Conservation (phyloP, 2,888 invertebrate genomes). For the Linyphia triangularis region DNA sequence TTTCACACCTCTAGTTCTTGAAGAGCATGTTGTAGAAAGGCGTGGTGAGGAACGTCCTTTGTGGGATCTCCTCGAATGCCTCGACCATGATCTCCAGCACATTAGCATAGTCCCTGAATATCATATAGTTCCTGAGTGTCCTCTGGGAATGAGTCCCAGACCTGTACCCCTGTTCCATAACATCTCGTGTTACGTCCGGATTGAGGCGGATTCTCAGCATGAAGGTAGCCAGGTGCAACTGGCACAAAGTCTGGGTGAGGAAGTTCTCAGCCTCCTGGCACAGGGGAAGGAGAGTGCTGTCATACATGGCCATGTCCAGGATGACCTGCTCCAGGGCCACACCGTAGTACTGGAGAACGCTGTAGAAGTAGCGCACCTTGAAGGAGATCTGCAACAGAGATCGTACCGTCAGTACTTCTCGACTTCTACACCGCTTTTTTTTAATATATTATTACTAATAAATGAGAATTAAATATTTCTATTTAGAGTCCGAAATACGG, state of each 20-base stretch:
- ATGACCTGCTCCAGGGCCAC: slow-evolving; percentile 86
- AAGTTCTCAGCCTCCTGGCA: slow-evolving; percentile 84
- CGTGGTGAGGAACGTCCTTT: slow-evolving; percentile 31
- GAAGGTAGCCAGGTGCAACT: slow-evolving; percentile 84
- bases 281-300: slow-evolving; percentile 81
- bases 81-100: slow-evolving; percentile 83
- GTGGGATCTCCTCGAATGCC: slow-evolving; percentile 78
- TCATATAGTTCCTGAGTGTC: slow-evolving; percentile 83
- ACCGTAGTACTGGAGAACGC: slow-evolving; percentile 86
- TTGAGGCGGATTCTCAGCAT: slow-evolving; percentile 82
- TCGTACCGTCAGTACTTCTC: too few species aligned
- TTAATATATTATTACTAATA: too few species aligned
- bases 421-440: too few species aligned
- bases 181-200: slow-evolving; percentile 79
- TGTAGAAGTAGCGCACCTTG: slow-evolving; percentile 83
- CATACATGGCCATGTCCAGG: slow-evolving; percentile 83
- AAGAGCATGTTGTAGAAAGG: neutral
- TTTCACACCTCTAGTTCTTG: neutral
- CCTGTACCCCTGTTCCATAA: slow-evolving; percentile 79
- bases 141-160: slow-evolving; percentile 80
- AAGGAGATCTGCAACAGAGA: slow-evolving; percentile 68
- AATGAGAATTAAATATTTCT: too few species aligned
- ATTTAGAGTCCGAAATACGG: too few species aligned
- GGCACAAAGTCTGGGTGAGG: slow-evolving; percentile 85
- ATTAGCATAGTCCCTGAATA: slow-evolving; percentile 85